Evolutionary conservation across 2,888 invertebrate species (phyloP), one percentile per base, ranked within the genome.

Genomic region (Ormia ochracea): DNA sequence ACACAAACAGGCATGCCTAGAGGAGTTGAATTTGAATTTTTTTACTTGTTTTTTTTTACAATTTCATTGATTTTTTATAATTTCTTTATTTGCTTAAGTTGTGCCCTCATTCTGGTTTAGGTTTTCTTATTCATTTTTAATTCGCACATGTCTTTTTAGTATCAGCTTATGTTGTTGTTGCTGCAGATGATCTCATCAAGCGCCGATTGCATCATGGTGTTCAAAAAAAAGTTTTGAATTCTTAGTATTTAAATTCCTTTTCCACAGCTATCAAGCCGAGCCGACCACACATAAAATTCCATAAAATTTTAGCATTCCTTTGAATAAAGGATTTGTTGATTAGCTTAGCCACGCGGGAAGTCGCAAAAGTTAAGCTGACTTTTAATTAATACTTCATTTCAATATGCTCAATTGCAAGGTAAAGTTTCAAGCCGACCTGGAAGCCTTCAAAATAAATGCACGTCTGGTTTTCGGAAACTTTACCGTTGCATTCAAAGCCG

Each of bases 131-230:
- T 58, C 10, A 0, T 43, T 58, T 21, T 19, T 58, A 33, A 52
- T 74, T 61, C 50, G 33, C 50, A 38, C n/a, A n/a, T n/a, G n/a
- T 56, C 19, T 48, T 45, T 56, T 54, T 31, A 52, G 75, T 70
- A 79, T 75, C 69, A 74, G 63, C 52, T 68, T 69, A 43, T 70
- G 52, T 12, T 58, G 50, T 31, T 43, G n/a, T 26, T 58, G 50
- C 41, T 43, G n/a, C 33, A 33, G 66, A 78, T 79, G 76, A 76
- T 76, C 72, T 76, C 76, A 75, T 70, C 70, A 26, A 3, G 36
- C 17, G 58, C 23, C 56, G 72, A 80, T 80, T 80, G 80, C 80
- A 80, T 80, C 76, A 80, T 80, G 68, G 63, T 56, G 58, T 45
- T 72, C 68, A 9, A 41, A 41, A 38, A 28, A 48, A 28, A 28